Evolutionary conservation across 2,888 invertebrate species (phyloP).

Genomic region (Ametastegia equiseti): DNA sequence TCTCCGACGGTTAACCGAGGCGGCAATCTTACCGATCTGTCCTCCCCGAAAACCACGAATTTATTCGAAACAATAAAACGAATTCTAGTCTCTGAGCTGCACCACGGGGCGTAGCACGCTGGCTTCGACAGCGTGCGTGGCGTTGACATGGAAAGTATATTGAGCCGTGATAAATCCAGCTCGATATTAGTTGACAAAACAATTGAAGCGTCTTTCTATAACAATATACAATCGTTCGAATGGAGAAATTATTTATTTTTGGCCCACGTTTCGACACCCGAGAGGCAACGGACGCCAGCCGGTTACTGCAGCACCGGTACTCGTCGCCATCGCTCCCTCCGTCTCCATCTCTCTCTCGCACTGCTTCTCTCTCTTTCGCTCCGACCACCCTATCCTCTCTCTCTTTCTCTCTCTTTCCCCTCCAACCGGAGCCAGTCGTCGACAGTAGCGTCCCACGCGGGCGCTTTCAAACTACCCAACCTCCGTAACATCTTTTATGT

Average conservation of each 20-base stretch:
- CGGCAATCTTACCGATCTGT: constrained; percentile 16
- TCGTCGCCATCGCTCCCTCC: constrained; percentile 55
- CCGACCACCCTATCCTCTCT: constrained; percentile 39
- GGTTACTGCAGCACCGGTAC: constrained; percentile 68
- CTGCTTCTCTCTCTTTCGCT: constrained; percentile 46
- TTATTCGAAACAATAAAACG: constrained; percentile 5
- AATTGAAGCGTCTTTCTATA: constrained; percentile 3
- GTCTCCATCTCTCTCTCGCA: constrained; percentile 46
- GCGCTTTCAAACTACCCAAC: constrained; percentile 1
- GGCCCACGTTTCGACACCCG: constrained; percentile 59
- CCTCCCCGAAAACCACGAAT: constrained; percentile 13
- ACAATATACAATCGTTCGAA: constrained; percentile 36
- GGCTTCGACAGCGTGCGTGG: constrained; percentile 68
- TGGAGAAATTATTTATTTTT: constrained; percentile 41
- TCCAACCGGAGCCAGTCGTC: constrained; percentile 28
- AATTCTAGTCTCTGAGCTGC: constrained; percentile 28
- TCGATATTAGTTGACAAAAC: constrained; percentile 34
- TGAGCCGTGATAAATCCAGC: constrained; percentile 53
- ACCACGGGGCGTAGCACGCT: constrained; percentile 68
- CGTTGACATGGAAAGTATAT: constrained; percentile 69
- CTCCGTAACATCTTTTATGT: neutral
- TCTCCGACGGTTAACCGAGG: constrained; percentile 8
- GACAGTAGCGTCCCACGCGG: constrained; percentile 42
- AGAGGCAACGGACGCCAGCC: constrained; percentile 67
- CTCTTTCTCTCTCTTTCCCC: constrained; percentile 43